Evolutionary conservation across 2,113 vertebrate species (phyloP).

Genomic region (Accipiter cooperii): DNA sequence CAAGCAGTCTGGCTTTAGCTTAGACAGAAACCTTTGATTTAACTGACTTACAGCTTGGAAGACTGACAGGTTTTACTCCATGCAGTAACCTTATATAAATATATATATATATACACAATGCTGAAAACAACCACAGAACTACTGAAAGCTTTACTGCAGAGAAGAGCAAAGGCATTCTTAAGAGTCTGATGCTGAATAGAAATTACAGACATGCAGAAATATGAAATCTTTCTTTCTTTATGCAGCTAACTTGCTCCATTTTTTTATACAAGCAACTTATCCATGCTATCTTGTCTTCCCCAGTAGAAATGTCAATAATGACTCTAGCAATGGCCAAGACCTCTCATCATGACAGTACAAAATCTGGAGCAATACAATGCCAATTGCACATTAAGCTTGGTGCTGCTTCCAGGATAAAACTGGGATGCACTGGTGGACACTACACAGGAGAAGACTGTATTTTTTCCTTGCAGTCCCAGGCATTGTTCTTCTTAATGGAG

Average conservation of each 20-base stretch:
- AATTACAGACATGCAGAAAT: background rate
- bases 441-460: background rate
- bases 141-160: background rate
- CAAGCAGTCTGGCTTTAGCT: background rate
- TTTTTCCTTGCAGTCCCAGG: background rate
- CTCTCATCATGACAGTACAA: background rate
- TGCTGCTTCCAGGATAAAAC: background rate
- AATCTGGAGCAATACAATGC: background rate
- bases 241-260: background rate
- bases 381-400: background rate
- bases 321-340: background rate
- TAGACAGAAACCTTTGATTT: background rate
- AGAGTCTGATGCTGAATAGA: background rate
- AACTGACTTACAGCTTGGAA: background rate
- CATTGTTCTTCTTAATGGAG: background rate
- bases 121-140: background rate
- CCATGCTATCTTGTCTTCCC: background rate
- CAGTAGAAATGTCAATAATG: background rate
- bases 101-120: background rate
- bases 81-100: background rate
- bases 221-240: background rate
- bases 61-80: background rate
- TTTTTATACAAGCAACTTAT: background rate
- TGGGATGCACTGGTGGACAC: background rate
- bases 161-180: background rate